Evolutionary conservation across 2,888 invertebrate genomes (phyloP).

Genomic region (Ellobium chinense): DNA sequence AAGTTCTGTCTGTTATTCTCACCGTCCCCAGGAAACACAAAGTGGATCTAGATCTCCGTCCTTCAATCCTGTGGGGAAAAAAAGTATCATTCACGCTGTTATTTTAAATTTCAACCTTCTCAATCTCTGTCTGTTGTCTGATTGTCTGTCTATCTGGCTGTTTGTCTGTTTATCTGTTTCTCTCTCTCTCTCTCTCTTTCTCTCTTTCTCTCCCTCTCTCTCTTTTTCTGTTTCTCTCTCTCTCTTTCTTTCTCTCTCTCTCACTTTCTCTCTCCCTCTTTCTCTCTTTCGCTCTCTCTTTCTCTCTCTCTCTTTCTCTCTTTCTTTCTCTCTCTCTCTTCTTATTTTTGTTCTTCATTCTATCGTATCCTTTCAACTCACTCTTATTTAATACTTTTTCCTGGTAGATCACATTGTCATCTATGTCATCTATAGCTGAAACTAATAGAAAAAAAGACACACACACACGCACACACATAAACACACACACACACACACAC

Average conservation of each 20-base stretch:
- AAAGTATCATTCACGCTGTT: too few relatives aligned
- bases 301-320: conserved; percentile 1
- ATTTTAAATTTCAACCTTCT: too few relatives aligned
- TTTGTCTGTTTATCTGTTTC: background rate
- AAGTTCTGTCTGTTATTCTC: too few relatives aligned
- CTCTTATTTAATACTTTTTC: too few relatives aligned
- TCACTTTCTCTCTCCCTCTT: background rate
- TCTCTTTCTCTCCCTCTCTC: background rate
- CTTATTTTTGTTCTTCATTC: background rate
- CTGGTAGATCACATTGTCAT: too few relatives aligned
- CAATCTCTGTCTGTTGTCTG: background rate
- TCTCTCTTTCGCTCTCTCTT: background rate
- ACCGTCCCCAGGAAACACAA: too few relatives aligned
- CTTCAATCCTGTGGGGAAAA: too few relatives aligned
- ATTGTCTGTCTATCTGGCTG: background rate
- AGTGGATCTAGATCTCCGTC: too few relatives aligned
- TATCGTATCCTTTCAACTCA: background rate
- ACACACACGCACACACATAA: too few relatives aligned
- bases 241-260: background rate
- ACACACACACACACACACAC: too few relatives aligned
- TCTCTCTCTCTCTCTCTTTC: background rate
- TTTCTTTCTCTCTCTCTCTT: background rate
- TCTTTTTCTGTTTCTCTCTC: background rate
- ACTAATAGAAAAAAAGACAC: too few relatives aligned
- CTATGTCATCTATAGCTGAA: too few relatives aligned